phyloP scores from a whole-genome alignment of 2,113 vertebrate genomes.

The Chionis minor region DNA sequence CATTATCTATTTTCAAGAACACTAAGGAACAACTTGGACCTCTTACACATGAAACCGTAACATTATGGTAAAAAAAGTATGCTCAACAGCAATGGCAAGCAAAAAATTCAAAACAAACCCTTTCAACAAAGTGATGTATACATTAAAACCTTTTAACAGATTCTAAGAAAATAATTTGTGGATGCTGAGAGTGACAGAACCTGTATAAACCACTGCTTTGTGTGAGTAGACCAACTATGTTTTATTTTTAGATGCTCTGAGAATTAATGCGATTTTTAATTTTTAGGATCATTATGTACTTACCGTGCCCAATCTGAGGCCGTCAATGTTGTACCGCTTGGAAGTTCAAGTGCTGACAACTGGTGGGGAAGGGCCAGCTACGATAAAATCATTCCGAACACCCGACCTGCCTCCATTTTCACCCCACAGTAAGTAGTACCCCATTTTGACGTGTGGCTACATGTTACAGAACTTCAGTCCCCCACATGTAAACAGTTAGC shows the following conservation, averaged over 20 bases:
- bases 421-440: constrained; percentile 79
- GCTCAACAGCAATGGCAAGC: background rate
- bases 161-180: background rate
- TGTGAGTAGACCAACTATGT: background rate
- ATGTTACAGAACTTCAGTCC: accelerated
- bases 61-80: background rate
- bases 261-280: accelerated
- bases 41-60: background rate
- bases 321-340: constrained; percentile 87
- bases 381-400: constrained; percentile 87
- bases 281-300: constrained; percentile 85
- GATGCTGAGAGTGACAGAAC: background rate
- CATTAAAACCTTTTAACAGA: accelerated
- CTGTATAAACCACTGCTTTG: background rate
- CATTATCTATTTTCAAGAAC: background rate
- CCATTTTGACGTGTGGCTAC: accelerated
- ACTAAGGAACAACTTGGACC: background rate
- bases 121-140: background rate
- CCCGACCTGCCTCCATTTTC: constrained; percentile 75
- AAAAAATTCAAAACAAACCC: background rate
- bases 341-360: constrained; percentile 90
- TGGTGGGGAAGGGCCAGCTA: constrained; percentile 88
- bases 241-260: background rate
- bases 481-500: background rate
- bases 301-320: constrained; percentile 85